Evolutionary conservation across 2,113 vertebrate species (phyloP).

Genomic region (Octodon degus): DNA sequence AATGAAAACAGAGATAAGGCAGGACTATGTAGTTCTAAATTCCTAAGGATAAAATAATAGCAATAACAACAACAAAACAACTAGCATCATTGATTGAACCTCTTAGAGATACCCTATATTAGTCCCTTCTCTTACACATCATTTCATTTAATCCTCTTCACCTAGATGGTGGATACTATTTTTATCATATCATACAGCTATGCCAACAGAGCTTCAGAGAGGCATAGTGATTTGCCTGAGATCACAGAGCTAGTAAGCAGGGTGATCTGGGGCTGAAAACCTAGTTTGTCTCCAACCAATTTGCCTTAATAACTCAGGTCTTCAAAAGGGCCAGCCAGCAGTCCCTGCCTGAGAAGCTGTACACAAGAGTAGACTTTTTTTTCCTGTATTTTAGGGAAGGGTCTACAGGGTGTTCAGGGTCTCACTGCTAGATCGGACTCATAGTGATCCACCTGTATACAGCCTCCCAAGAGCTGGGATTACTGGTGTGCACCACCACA

Average conservation of each 20-base stretch:
- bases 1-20: neutral
- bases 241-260: neutral
- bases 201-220: slow-evolving; percentile 31
- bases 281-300: neutral
- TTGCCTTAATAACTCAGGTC: neutral
- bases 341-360: neutral
- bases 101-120: neutral
- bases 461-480: too few relatives aligned
- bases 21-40: neutral
- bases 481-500: too few relatives aligned
- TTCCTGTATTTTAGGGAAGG: too few relatives aligned
- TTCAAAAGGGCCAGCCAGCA: neutral
- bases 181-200: neutral
- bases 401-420: too few relatives aligned
- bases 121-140: neutral
- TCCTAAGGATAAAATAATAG: neutral
- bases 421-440: too few relatives aligned
- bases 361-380: neutral
- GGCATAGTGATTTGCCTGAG: neutral
- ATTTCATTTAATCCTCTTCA: neutral
- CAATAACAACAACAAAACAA: neutral
- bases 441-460: too few relatives aligned
- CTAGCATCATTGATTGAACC: neutral
- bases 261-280: neutral
- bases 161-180: neutral